These are phyloP conservation scores for Pitangus sulphuratus DNA, from an alignment of 2,797 vertebrate genomes.

Conservation along the genomic window DNA sequence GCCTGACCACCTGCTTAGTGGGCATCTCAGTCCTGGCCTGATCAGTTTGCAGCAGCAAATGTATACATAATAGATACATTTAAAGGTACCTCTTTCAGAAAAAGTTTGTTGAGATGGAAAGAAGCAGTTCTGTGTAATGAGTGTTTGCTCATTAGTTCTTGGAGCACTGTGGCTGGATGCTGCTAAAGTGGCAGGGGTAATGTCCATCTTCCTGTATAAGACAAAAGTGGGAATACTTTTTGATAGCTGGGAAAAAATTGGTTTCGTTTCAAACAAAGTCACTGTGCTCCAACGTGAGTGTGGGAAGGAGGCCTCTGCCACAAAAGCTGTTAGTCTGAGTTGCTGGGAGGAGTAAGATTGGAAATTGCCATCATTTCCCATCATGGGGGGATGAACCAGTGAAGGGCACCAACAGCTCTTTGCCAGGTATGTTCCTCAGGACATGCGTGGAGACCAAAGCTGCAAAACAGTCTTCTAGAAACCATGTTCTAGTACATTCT, in stretches of 20 bases:
- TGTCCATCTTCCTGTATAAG: neutral
- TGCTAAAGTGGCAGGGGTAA: neutral
- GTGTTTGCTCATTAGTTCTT: neutral
- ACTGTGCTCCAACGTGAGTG: neutral
- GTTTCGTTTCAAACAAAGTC: neutral
- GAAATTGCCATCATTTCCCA: neutral
- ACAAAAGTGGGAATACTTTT: neutral
- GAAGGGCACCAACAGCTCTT: neutral
- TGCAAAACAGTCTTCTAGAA: neutral
- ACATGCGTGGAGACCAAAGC: rapidly evolving
- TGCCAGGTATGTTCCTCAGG: neutral
- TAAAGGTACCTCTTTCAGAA: neutral
- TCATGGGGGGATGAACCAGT: neutral
- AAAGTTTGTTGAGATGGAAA: neutral
- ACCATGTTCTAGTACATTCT: neutral
- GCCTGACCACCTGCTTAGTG: neutral
- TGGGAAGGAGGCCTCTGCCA: neutral
- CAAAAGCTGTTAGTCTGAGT: neutral
- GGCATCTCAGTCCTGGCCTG: neutral
- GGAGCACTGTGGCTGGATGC: neutral
- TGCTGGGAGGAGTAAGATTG: neutral
- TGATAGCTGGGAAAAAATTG: neutral
- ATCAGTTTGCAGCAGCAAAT: neutral
- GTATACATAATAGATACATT: neutral
- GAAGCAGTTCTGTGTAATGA: neutral